Conservation (phyloP, 2,888 invertebrate genomes). For the Ormyrus pomaceus region DNA sequence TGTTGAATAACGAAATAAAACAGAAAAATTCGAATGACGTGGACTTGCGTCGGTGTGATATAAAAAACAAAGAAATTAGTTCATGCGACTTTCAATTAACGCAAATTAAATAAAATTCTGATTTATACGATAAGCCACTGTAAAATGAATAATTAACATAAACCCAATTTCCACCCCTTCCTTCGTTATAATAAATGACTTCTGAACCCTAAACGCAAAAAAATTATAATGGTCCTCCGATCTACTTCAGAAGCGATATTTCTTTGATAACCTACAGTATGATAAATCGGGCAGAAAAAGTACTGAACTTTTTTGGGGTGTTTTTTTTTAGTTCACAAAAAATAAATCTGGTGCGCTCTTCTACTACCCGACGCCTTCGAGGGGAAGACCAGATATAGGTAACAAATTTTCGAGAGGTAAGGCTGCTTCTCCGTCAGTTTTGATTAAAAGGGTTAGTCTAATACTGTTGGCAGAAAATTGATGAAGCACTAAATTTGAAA, state of each 20-base stretch:
- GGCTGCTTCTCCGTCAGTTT: too few species aligned
- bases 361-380: background rate
- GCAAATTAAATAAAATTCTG: too few species aligned
- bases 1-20: too few species aligned
- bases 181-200: background rate
- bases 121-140: too few species aligned
- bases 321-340: background rate
- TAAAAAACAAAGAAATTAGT: too few species aligned
- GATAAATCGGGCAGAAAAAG: constrained; percentile 5
- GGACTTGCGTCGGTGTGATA: too few species aligned
- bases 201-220: background rate
- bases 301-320: background rate
- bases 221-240: background rate
- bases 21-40: too few species aligned
- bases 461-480: too few species aligned
- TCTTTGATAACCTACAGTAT: constrained; percentile 6
- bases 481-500: too few species aligned
- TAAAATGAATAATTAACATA: too few species aligned
- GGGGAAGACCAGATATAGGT: background rate
- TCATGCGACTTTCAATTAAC: too few species aligned
- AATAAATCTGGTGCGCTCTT: constrained; percentile 6
- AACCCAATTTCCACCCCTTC: too few species aligned
- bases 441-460: background rate
- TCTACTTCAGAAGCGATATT: background rate
- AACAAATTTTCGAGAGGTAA: background rate